Conservation (phyloP, 2,113 vertebrate genomes). For the Aegithalos caudatus region DNA sequence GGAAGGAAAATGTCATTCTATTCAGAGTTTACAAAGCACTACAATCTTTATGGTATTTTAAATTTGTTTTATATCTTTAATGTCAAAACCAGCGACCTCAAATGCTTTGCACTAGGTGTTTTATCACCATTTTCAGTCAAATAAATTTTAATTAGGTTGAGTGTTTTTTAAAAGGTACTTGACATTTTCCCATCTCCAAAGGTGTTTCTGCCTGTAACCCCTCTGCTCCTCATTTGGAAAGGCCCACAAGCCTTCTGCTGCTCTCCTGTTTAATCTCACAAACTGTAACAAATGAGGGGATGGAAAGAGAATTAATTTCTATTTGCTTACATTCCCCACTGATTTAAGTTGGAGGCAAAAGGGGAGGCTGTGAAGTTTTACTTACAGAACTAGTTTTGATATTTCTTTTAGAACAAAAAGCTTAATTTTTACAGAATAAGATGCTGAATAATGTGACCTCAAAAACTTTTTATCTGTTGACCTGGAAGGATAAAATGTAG, state of each 20-base stretch:
- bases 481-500: background rate
- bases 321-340: background rate
- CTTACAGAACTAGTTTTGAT: background rate
- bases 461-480: background rate
- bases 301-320: background rate
- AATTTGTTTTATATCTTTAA: background rate
- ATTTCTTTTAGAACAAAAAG: background rate
- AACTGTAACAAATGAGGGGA: background rate
- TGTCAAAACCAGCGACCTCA: background rate
- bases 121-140: background rate
- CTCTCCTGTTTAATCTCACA: background rate
- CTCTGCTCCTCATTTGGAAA: background rate
- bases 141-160: background rate
- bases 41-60: background rate
- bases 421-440: background rate
- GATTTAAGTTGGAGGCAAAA: background rate
- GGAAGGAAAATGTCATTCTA: background rate
- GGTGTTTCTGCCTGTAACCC: background rate
- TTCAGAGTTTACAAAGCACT: background rate
- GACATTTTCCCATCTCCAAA: conserved; percentile 8
- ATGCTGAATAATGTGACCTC: background rate
- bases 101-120: background rate
- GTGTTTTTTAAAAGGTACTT: background rate
- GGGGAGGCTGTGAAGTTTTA: background rate
- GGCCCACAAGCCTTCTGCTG: background rate